These are phyloP conservation scores for Drosophila azteca DNA, from an alignment of 1,140 invertebrate species.

Conservation along the genomic window DNA sequence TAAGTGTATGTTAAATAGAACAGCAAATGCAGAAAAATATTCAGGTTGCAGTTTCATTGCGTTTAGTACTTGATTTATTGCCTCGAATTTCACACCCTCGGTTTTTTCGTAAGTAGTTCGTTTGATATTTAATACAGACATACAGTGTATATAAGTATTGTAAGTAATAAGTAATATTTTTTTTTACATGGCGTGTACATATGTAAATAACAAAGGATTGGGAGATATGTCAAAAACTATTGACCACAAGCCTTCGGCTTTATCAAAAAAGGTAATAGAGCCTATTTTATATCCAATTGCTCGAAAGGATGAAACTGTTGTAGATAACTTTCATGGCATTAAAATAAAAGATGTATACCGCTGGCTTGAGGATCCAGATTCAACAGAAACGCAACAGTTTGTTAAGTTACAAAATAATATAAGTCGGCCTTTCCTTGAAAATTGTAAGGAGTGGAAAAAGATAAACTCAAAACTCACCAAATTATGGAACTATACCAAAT, in stretches of 20 bases:
- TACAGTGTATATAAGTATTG: too few species aligned
- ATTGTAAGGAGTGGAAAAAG: constrained; percentile 89
- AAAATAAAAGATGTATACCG: constrained; percentile 96
- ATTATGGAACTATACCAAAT: constrained; percentile 98
- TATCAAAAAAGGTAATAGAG: constrained; percentile 19
- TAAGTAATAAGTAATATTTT: background rate
- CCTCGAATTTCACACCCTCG: too few species aligned
- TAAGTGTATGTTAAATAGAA: too few species aligned
- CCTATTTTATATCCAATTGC: constrained; percentile 88
- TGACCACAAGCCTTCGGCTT: background rate
- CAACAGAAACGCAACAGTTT: constrained; percentile 95
- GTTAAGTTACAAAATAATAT: constrained; percentile 96
- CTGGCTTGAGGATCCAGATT: constrained; percentile 98
- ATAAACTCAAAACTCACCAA: constrained; percentile 92
- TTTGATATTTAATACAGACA: too few species aligned
- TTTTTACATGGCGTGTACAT: background rate
- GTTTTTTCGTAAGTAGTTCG: too few species aligned
- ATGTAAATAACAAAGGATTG: constrained; percentile 14
- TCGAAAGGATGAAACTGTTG: constrained; percentile 89
- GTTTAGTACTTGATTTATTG: too few species aligned
- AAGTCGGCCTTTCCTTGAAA: constrained; percentile 92
- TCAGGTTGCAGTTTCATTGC: too few species aligned
- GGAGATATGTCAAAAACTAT: constrained; percentile 32
- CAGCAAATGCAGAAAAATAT: too few species aligned
- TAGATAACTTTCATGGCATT: constrained; percentile 92